Base-by-base conservation (phyloP, 2,888 invertebrate genomes). In the Platynereis dumerilii region DNA sequence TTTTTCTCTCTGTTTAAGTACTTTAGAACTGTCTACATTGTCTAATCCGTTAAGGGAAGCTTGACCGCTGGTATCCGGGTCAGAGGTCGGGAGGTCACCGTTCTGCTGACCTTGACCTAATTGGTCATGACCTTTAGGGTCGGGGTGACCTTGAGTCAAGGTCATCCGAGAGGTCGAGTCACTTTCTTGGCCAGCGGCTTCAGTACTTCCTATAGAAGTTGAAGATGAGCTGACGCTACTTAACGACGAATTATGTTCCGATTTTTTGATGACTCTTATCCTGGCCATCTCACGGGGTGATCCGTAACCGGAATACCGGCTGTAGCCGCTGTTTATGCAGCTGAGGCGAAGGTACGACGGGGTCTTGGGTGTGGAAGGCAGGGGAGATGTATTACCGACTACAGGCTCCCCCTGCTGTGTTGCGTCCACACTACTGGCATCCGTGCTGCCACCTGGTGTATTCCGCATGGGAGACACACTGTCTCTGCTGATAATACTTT, bases 331-430 rank as follows among this genome's bases (percentile, higher is more conserved):
- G 20, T 79, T 76, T 1, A 78, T 77, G 72, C 79, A 78, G 66
- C 78, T 78, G n/a, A 81, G 73, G 62, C 76, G 76, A 56, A 81
- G 66, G 70, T 80, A 80, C 10, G 80, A 80, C 0, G 80, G 80
- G 17, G 75, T 78, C 58, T 60, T 62, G 34, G 61, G 59, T 2
- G 56, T 54, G 15, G 59, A 20, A 52, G 45, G 48, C 2, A 52
- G 15, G 2, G 29, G 15, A 20, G 10, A 10, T 20, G 24, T 34
- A 20, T 34, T 39, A 10, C 26, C 20, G 22, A 39, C 39, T 1
- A 34, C 22, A 7, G 34, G 34, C 34, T 34, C 34, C 34, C 34
- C 34, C 34, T 34, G 34, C 12, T 34, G 34, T 10, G 2, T 26
- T 3, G 20, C 34, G 54, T 61, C 61, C 20, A 61, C 52, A n/a